A percentile compares a stretch with the other conserved stretches of the same genome.
Evolutionary conservation across 2,113 vertebrate genomes (phyloP).

Genomic region (Benthochromis sp.): DNA sequence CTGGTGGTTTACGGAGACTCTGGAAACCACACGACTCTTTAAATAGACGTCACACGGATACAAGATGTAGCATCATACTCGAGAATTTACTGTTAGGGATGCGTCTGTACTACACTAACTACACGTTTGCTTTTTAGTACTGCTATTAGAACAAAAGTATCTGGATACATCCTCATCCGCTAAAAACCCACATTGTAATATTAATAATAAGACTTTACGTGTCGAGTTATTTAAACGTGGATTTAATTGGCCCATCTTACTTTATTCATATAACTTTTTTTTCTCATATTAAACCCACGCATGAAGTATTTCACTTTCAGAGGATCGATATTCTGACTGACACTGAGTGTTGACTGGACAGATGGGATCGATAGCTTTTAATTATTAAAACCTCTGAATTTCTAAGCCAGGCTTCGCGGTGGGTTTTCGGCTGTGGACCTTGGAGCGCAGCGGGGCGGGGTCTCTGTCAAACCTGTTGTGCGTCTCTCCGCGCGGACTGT

Average conservation of each 20-base stretch:
- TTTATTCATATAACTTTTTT: not conserved
- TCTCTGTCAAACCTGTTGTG: conserved; percentile 59
- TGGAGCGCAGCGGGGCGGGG: conserved; percentile 31
- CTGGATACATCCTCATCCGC: not conserved
- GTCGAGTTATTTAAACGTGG: not conserved
- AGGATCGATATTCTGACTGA: not conserved
- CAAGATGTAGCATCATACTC: rapidly evolving
- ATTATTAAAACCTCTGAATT: not conserved
- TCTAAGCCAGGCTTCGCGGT: not conserved
- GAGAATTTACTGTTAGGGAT: not conserved
- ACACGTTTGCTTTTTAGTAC: not conserved
- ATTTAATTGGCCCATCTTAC: not conserved
- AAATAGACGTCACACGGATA: not conserved
- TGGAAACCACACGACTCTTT: not conserved
- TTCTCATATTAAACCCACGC: too few species aligned
- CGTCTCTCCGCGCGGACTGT: not conserved
- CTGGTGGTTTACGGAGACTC: not conserved
- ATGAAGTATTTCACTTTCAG: not conserved
- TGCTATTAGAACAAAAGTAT: not conserved
- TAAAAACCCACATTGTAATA: not conserved
- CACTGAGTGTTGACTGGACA: not conserved
- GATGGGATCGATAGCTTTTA: not conserved
- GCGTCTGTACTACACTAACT: not conserved
- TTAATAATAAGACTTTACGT: not conserved
- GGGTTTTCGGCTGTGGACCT: not conserved